Base-by-base conservation (phyloP, 2,888 invertebrate genomes). In the Drosophila dives region DNA sequence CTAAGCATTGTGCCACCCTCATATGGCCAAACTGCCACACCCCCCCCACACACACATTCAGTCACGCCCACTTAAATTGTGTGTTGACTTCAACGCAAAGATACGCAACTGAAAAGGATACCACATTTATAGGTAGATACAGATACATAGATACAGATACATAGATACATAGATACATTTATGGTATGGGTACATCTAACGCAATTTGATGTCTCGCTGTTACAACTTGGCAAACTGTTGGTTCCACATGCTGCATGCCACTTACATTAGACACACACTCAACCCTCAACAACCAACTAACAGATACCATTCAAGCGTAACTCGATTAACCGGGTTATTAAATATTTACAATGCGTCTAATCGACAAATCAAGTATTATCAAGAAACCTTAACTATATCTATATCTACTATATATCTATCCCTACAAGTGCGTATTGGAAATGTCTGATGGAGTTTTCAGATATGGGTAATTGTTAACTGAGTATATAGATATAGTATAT, bases 171-270 rank as follows among this genome's bases (percentile, higher is more conserved):
- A 58, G 23, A 45, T 58, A 45, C 12, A 45, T 2, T 23, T 23
- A 8, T n/a, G n/a, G n/a, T n/a, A n/a, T n/a, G n/a, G n/a, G 33
- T 26, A 23, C 8, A 48, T 36, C 10, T 36, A n/a, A 26, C n/a
- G 51, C 54, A 32, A 58, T 49, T 49, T 60, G 54, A 62, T 64
- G 45, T 74, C 45, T 59, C 64, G 62, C 49, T 71, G 54, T 66
- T 59, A 63, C 62, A 62, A 63, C 60, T 54, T 63, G 62, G 45
- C 62, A 76, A 72, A 69, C 67, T 75, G 71, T 79, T 82, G 64
- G 75, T 65, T 63, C 60, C 80, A 82, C 67, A 78, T 79, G 81
- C 55, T 60, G 50, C 81, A 40, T 38, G n/a, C 23, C 26, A 48
- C 54, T 64, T 62, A 71, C 71, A 69, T 75, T 74, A 68, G 56